Base-by-base conservation (phyloP, 2,888 invertebrate genomes). In the Entomobrya proxima region DNA sequence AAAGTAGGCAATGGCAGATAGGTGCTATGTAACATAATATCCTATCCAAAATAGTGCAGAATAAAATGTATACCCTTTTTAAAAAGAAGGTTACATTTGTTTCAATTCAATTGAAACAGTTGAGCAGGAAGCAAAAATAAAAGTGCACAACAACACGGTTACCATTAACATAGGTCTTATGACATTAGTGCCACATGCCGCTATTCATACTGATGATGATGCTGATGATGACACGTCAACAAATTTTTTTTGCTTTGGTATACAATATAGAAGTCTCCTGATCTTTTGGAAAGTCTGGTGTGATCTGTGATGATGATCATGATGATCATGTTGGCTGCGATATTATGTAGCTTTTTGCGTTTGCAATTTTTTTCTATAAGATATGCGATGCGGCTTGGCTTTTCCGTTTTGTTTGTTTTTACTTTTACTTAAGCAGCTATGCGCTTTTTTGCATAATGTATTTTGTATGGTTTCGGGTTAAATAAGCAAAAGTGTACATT, bases 141-240 rank as follows among this genome's bases (percentile, higher is more conserved):
- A n/a, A n/a, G n/a, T n/a, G n/a, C n/a, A 67, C 40, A 67, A 67
- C 67, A 67, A 67, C 67, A 67, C 67, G 40, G 37, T 67, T 67
- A 9, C 40, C 67, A 67, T 67, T 67, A 67, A 67, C 67, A 67
- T 67, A 67, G 67, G 67, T 67, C 44, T 67, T 67, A 44, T 67
- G 40, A 40, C 24, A n/a, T n/a, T n/a, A n/a, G n/a, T n/a, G n/a
- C n/a, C n/a, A n/a, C n/a, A n/a, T n/a, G n/a, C n/a, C n/a, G n/a
- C n/a, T n/a, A n/a, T n/a, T n/a, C n/a, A n/a, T n/a, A n/a, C n/a
- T n/a, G n/a, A n/a, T n/a, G n/a, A n/a, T n/a, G n/a, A n/a, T n/a
- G n/a, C n/a, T n/a, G 47, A 64, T 21, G 37, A 64, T 18, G 21
- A 64, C n/a, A 44, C 15, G 44, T 67, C 32, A 40, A 67, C 67